Evolutionary conservation across 2,888 invertebrate genomes (phyloP).

Genomic region (Scotopteryx bipunctaria): DNA sequence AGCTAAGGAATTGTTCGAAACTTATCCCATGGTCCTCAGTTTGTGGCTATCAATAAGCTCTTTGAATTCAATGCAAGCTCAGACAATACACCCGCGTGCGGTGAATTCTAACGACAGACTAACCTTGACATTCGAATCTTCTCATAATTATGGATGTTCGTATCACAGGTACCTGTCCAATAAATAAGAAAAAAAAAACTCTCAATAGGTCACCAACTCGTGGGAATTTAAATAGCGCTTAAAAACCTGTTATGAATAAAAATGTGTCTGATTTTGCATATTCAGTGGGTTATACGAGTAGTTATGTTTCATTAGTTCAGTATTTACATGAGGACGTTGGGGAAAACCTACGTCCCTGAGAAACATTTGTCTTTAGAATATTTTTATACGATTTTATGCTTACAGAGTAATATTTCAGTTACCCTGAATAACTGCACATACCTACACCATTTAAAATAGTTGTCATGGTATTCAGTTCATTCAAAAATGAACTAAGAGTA

Average conservation of each 20-base stretch:
- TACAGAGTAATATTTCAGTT: no score
- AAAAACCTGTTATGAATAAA: constrained; percentile 16
- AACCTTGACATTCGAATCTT: constrained; percentile 43
- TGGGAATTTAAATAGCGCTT: constrained; percentile 34
- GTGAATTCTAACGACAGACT: constrained; percentile 28
- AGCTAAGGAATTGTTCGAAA: no score
- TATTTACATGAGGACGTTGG: background rate
- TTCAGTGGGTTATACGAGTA: constrained; percentile 7
- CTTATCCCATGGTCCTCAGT: no score
- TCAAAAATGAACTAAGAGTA: no score
- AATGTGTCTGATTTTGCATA: constrained; percentile 14
- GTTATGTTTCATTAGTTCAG: background rate
- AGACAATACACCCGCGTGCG: constrained; percentile 15
- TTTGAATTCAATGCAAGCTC: background rate
- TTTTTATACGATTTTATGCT: no score
- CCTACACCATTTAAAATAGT: no score
- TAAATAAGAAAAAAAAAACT: constrained; percentile 30
- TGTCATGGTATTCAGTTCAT: no score
- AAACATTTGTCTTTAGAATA: no score
- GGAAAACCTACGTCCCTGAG: background rate
- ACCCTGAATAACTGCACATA: no score
- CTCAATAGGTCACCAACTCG: constrained; percentile 35
- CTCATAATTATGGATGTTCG: constrained; percentile 39
- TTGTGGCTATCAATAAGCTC: no score
- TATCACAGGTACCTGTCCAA: constrained; percentile 28